Conservation (phyloP, 1,140 invertebrate genomes). For the Nasonia giraulti region DNA sequence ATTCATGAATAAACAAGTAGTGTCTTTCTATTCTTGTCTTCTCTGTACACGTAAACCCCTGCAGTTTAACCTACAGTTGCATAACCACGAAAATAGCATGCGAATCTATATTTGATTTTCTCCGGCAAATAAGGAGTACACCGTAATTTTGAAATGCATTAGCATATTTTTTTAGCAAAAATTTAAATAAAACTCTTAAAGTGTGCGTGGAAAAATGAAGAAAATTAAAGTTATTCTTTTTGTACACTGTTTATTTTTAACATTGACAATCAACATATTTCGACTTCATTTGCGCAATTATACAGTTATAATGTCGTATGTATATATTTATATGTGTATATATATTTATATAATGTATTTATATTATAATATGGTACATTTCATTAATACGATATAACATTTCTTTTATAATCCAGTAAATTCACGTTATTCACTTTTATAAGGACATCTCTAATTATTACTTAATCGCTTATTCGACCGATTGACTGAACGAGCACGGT, state of each 20-base stretch:
- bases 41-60: constrained; percentile 20
- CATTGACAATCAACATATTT: constrained; percentile 73
- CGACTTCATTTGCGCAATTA: constrained; percentile 65
- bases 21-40: constrained; percentile 64
- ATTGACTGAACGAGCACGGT: neutral
- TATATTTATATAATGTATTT: constrained; percentile 55
- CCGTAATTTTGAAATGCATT: neutral
- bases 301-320: constrained; percentile 65
- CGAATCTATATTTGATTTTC: constrained; percentile 38
- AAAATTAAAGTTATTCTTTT: constrained; percentile 58
- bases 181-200: neutral
- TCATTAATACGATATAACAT: constrained; percentile 44
- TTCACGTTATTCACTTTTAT: constrained; percentile 41
- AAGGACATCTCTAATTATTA: constrained; percentile 41
- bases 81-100: constrained; percentile 22
- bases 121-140: neutral
- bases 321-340: constrained; percentile 62
- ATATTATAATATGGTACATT: constrained; percentile 67
- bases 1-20: constrained; percentile 70
- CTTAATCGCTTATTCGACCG: constrained; percentile 8
- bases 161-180: neutral
- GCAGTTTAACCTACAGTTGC: constrained; percentile 19
- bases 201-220: constrained; percentile 14
- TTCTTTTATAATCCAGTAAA: constrained; percentile 38
- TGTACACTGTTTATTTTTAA: constrained; percentile 74